Conservation (phyloP, 2,113 vertebrate species). For the Cavia porcellus region DNA sequence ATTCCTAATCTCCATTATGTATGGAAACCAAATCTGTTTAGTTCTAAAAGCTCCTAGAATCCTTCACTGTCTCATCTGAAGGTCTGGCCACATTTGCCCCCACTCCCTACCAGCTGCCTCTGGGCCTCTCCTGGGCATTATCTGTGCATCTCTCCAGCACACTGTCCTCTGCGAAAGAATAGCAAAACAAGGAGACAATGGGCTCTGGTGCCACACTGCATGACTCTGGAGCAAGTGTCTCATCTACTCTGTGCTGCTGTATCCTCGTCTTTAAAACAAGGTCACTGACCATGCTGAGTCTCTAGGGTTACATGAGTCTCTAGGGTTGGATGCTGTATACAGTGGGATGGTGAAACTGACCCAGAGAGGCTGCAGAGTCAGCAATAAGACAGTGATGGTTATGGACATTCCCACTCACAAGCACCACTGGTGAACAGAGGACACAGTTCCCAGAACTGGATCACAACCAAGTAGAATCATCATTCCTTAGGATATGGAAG, state of each 20-base stretch:
- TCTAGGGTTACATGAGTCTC: not conserved
- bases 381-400: too few species aligned
- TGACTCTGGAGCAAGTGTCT: not conserved
- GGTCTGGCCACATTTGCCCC: not conserved
- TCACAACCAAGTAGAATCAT: not conserved
- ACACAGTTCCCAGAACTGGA: not conserved
- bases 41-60: not conserved
- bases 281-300: not conserved
- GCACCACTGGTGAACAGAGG: too few species aligned
- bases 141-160: not conserved
- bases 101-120: not conserved
- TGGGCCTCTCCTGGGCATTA: not conserved
- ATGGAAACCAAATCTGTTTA: not conserved
- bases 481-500: not conserved
- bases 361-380: rapidly evolving
- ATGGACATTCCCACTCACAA: not conserved
- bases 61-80: not conserved
- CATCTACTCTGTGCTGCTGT: not conserved
- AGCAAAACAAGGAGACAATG: not conserved
- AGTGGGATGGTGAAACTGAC: not conserved
- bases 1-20: not conserved
- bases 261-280: slow-evolving; percentile 6
- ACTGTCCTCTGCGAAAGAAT: not conserved
- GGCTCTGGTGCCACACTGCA: not conserved
- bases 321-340: too few species aligned